phyloP scores from a whole-genome alignment of 2,888 invertebrate genomes.

The Gasteruption jaculator region DNA sequence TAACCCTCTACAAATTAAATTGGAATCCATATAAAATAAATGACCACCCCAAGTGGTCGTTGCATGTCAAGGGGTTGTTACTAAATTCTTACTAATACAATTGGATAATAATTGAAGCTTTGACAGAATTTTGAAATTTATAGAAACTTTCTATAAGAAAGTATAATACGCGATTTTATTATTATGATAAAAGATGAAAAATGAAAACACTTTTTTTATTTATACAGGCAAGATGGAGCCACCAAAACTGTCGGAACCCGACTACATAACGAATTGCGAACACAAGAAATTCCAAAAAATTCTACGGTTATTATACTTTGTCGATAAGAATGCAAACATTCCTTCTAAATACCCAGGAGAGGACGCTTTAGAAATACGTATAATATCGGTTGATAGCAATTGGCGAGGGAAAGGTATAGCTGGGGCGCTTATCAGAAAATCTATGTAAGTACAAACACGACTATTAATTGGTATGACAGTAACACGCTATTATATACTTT shows the following conservation, averaged over 20 bases:
- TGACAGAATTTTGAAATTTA: too few relatives aligned
- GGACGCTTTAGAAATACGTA: slow-evolving; percentile 60
- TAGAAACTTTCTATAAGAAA: too few relatives aligned
- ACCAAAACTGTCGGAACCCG: slow-evolving; percentile 52
- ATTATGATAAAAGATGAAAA: too few relatives aligned
- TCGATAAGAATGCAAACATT: slow-evolving; percentile 57
- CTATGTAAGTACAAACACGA: slow-evolving; percentile 57
- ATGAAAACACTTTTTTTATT: too few relatives aligned
- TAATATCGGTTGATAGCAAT: slow-evolving; percentile 63
- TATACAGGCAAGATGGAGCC: slow-evolving; percentile 46
- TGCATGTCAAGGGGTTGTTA: too few relatives aligned
- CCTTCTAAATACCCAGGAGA: slow-evolving; percentile 58
- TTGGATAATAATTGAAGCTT: too few relatives aligned
- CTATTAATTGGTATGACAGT: not conserved
- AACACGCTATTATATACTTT: not conserved
- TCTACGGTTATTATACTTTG: slow-evolving; percentile 57
- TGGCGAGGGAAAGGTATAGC: slow-evolving; percentile 68
- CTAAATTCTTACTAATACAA: too few relatives aligned
- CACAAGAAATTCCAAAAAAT: slow-evolving; percentile 66
- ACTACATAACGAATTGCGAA: slow-evolving; percentile 50
- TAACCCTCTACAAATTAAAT: too few relatives aligned
- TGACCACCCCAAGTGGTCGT: too few relatives aligned
- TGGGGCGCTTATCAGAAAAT: slow-evolving; percentile 58
- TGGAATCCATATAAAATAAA: too few relatives aligned
- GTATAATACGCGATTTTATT: too few relatives aligned